Base-by-base conservation (phyloP, 2,888 invertebrate genomes). In the Hydrotaea diabolus region DNA sequence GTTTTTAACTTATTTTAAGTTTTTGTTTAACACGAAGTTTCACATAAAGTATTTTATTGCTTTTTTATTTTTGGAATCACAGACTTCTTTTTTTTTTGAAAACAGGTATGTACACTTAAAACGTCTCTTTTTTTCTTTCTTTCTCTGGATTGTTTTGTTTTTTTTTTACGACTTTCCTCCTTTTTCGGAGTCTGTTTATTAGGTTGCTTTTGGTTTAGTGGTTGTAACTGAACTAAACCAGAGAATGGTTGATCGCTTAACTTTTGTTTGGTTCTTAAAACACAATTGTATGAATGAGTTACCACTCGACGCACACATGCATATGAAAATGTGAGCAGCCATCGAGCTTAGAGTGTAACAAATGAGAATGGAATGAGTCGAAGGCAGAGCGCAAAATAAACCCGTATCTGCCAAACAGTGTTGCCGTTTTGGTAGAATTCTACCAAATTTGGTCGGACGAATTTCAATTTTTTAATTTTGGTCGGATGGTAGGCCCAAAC, bases 181-280 rank as follows among this genome's bases (percentile, higher is more conserved):
- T 57, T 57, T 15, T 43, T 66, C 39, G 43, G 17, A 64, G 31
- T 13, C 17, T 4, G 49, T 43, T 64, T 17, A 31, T 26, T 57
- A n/a, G 13, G 17, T 55, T 59, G 64, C 21, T 71, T 59, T 74
- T 26, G n/a, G 62, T 71, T 85, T 46, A 62, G 36, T 55, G 82
- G 82, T 80, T 85, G 82, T 77, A 55, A 77, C 26, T 64, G 43
- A 69, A 85, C 85, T 85, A 85, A 85, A 77, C 81, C 21, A 79
- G 72, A 46, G 21, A 36, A 49, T 31, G 79, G 36, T 71, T 73
- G 46, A 80, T 55, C 73, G 31, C 17, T 13, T 69, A 43, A 79
- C 71, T 82, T 82, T 82, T 85, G 82, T 82, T 69, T 8, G 7
- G 69, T 77, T 85, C 73, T 78, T 64, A 62, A 46, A 21, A 57